Evolutionary conservation across 2,113 vertebrate species (phyloP).

Genomic region (Scolopax mira): DNA sequence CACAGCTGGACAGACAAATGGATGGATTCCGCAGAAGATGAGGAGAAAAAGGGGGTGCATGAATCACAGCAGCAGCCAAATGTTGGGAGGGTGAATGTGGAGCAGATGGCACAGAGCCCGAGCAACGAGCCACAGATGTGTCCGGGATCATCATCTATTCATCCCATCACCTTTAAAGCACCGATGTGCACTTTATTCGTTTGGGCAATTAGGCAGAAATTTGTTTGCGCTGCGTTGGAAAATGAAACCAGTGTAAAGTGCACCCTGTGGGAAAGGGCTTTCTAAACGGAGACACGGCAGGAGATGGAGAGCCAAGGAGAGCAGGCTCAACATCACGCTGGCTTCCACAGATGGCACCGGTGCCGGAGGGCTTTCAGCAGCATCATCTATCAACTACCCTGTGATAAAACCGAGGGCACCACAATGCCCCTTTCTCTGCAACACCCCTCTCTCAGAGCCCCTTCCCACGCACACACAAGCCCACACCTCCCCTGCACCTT

Average conservation of each 20-base stretch:
- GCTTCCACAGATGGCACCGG: neutral
- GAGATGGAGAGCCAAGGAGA: neutral
- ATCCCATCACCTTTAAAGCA: constrained; percentile 82
- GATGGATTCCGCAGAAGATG: neutral
- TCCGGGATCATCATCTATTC: constrained; percentile 81
- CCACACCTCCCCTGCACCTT: rapidly evolving
- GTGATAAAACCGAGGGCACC: neutral
- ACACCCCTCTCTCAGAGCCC: neutral
- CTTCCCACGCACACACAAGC: neutral
- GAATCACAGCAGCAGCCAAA: neutral
- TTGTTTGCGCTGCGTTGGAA: constrained; percentile 83
- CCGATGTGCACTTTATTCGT: constrained; percentile 85
- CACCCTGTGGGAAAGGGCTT: constrained; percentile 71
- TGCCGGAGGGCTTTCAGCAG: neutral
- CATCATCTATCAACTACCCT: neutral
- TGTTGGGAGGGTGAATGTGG: constrained; percentile 26
- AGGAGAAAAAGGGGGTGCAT: neutral
- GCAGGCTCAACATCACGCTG: neutral
- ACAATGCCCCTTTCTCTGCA: neutral
- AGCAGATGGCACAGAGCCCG: constrained; percentile 87
- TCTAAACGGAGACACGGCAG: constrained; percentile 4
- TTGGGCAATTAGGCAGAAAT: constrained; percentile 93
- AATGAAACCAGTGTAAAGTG: constrained; percentile 76
- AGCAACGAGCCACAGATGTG: constrained; percentile 87
- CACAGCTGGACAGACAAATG: neutral